phyloP scores from a whole-genome alignment of 92 coral and sea anemone genomes.

The Palythoa grandis region DNA sequence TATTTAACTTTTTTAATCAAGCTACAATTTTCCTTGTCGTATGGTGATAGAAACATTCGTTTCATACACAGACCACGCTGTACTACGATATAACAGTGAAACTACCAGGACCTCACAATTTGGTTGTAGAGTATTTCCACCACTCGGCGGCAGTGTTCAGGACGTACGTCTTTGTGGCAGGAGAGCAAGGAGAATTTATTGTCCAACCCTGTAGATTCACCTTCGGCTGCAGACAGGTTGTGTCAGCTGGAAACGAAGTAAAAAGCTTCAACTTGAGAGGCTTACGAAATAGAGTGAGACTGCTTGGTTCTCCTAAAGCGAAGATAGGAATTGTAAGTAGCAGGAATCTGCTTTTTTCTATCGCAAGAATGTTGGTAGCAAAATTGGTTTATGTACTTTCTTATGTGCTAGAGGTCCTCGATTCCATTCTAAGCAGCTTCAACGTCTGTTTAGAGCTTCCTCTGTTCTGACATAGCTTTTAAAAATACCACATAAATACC shows the following conservation, averaged over 20 bases:
- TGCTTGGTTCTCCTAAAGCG: conserved; percentile 59
- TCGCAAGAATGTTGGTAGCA: too few relatives aligned
- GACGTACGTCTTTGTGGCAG: conserved; percentile 56
- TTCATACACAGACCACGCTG: conserved; percentile 39
- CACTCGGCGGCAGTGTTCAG: conserved; percentile 64
- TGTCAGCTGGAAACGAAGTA: conserved; percentile 52
- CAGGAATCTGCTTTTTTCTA: neutral
- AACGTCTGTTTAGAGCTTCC: too few relatives aligned
- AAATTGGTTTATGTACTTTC: too few relatives aligned
- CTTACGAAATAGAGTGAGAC: conserved; percentile 52
- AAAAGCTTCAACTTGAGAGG: conserved; percentile 49
- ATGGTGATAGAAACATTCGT: neutral
- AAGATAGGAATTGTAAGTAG: conserved; percentile 71
- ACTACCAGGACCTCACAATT: conserved; percentile 63
- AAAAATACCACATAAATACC: too few relatives aligned
- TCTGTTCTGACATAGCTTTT: too few relatives aligned
- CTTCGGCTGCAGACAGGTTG: conserved; percentile 86
- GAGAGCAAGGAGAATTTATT: conserved; percentile 68
- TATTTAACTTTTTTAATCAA: too few relatives aligned
- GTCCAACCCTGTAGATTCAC: conserved; percentile 81
- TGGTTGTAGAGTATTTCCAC: conserved; percentile 75
- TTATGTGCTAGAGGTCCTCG: too few relatives aligned
- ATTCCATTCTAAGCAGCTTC: too few relatives aligned
- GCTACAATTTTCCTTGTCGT: too few relatives aligned
- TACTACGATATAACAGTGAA: conserved; percentile 65